Conservation (phyloP, 2,797 vertebrate species). For the Numenius phaeopus region DNA sequence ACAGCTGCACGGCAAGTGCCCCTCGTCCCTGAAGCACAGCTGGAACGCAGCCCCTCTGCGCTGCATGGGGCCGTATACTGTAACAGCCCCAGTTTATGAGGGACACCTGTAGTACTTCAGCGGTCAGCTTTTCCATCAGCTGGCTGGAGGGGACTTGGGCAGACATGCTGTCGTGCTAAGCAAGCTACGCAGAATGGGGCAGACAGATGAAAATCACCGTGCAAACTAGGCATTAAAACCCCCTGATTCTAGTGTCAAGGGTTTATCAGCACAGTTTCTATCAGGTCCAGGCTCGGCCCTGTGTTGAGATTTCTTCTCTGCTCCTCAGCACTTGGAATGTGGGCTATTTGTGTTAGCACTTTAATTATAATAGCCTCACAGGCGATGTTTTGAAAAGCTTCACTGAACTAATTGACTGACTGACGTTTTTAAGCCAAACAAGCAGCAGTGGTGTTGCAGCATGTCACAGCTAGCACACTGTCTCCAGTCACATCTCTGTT, state of each 20-base stretch:
- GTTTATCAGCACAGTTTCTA: background rate
- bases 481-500: background rate
- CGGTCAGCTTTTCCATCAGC: background rate
- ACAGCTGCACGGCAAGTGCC: background rate
- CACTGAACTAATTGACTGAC: background rate
- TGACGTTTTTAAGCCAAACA: conserved; percentile 15
- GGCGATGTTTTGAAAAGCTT: conserved; percentile 1
- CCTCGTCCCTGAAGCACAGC: background rate
- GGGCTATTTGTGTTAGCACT: background rate
- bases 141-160: background rate
- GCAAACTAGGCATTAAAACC: background rate
- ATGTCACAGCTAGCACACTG: background rate
- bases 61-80: background rate
- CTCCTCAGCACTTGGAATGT: background rate
- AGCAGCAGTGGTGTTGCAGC: background rate
- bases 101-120: background rate
- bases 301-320: background rate
- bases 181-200: background rate
- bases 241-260: background rate
- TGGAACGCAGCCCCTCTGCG: background rate
- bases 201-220: background rate
- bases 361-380: background rate
- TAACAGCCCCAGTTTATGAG: background rate
- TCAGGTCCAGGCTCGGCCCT: background rate
- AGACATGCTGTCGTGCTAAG: background rate